Conservation (phyloP, 2,113 vertebrate species). For the Mellivora capensis region DNA sequence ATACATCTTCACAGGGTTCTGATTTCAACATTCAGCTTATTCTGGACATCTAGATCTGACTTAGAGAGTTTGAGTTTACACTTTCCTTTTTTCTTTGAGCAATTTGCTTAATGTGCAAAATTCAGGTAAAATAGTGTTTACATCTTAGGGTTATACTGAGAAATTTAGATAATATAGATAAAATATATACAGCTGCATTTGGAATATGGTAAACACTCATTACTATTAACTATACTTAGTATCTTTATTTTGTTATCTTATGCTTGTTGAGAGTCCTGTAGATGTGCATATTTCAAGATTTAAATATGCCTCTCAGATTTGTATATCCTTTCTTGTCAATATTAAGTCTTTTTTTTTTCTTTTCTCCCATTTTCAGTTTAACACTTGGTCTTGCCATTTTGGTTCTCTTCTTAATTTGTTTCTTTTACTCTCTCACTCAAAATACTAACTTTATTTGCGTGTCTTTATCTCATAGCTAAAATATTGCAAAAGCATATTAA, state of each 20-base stretch:
- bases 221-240: neutral
- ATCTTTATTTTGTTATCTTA: neutral
- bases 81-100: neutral
- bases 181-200: neutral
- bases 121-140: neutral
- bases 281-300: neutral
- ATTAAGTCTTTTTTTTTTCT: neutral
- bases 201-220: neutral
- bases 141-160: neutral
- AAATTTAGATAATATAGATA: neutral
- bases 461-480: neutral
- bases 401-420: neutral
- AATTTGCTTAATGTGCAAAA: neutral
- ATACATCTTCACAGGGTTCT: neutral
- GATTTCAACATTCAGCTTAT: neutral
- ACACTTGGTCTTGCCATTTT: neutral
- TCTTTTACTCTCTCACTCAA: neutral
- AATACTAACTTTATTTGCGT: neutral
- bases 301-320: neutral
- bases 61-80: neutral
- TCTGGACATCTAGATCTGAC: neutral
- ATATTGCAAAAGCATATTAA: neutral
- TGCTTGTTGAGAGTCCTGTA: neutral
- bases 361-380: neutral
- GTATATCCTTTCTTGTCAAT: neutral